A percentile compares a stretch with the other conserved stretches of the same genome.
phyloP scores from a whole-genome alignment of 2,797 vertebrate genomes.

The Phoeniculus purpureus region DNA sequence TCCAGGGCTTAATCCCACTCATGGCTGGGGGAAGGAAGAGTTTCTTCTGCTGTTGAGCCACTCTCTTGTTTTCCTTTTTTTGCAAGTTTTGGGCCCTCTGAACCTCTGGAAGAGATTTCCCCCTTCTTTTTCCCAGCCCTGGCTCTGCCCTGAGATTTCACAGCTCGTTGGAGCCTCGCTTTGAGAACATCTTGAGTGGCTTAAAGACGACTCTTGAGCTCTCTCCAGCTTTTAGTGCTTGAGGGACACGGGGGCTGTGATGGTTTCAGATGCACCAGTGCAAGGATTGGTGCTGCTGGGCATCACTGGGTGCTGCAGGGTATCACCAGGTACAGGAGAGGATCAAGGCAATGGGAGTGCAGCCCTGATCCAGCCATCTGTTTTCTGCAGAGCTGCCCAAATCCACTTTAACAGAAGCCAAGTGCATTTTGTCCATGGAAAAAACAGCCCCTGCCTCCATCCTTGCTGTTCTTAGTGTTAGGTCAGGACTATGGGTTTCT shows the following conservation, averaged over 20 bases:
- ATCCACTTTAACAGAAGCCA: neutral
- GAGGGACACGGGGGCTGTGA: rapidly evolving
- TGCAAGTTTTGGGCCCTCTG: neutral
- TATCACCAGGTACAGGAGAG: neutral
- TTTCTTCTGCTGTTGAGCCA: neutral
- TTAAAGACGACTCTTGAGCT: neutral
- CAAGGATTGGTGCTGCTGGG: too few species aligned
- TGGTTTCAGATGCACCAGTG: neutral
- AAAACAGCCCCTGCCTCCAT: neutral
- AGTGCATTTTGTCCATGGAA: neutral
- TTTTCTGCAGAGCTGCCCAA: neutral
- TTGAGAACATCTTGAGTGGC: constrained; percentile 8
- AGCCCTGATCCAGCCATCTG: neutral
- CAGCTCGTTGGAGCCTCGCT: constrained; percentile 26
- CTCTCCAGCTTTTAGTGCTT: neutral
- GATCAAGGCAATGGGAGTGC: rapidly evolving
- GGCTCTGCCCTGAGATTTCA: constrained; percentile 43
- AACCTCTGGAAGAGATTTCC: constrained; percentile 27
- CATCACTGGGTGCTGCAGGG: neutral
- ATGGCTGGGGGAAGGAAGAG: neutral
- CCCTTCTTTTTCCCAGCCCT: neutral
- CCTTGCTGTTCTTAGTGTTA: neutral
- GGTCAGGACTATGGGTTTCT: neutral
- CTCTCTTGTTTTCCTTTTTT: neutral
- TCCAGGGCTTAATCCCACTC: neutral